These are phyloP conservation scores for Anastatus disparis DNA, from an alignment of 1,140 invertebrate genomes.

Conservation along the genomic window DNA sequence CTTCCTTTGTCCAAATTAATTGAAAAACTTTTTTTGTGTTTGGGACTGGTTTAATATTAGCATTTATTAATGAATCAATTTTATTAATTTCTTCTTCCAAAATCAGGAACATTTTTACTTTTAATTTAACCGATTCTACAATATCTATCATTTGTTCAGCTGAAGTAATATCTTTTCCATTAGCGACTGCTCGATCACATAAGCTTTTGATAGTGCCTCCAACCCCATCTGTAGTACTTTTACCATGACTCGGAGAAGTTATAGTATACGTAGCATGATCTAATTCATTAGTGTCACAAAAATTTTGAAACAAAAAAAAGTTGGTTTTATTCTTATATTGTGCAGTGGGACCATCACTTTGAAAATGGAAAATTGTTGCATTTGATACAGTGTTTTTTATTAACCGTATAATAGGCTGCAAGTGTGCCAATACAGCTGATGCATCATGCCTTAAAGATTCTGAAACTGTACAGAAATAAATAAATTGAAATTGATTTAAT, in stretches of 20 bases:
- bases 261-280: conserved; percentile 48
- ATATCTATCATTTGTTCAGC: conserved; percentile 36
- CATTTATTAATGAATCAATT: neutral
- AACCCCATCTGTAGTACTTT: conserved; percentile 62
- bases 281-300: conserved; percentile 7
- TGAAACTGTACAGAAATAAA: conserved; percentile 50
- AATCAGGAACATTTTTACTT: conserved; percentile 21
- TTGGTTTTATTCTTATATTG: conserved; percentile 38
- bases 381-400: conserved; percentile 3
- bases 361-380: conserved; percentile 45
- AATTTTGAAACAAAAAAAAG: conserved; percentile 40
- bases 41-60: neutral
- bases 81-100: neutral
- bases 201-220: conserved; percentile 60
- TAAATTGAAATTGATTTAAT: conserved; percentile 43
- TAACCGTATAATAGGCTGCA: neutral
- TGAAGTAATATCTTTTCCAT: conserved; percentile 51
- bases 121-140: conserved; percentile 2
- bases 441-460: conserved; percentile 18
- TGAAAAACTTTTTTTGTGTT: conserved; percentile 36
- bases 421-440: conserved; percentile 2
- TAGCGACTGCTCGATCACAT: conserved; percentile 52
- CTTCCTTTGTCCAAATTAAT: conserved; percentile 30
- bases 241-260: conserved; percentile 62
- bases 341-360: conserved; percentile 45